Base-by-base conservation (phyloP, 1,140 invertebrate species). In the Samia ricini region DNA sequence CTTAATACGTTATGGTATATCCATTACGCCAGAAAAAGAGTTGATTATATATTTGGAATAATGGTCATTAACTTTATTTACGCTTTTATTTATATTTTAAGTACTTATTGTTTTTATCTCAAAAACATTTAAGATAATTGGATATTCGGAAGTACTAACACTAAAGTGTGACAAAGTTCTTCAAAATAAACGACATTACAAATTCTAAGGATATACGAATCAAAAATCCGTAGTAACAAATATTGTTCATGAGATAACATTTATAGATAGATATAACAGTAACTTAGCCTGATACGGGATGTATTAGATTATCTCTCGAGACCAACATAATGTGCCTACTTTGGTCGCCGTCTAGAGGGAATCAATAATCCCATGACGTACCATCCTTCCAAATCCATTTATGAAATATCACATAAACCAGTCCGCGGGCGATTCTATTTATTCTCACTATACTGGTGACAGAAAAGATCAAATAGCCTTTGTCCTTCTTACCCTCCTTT, bases 381-480 rank as follows among this genome's bases (percentile, higher is more conserved):
- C 73, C 64, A 75, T 76, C 75, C 77, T 76, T 72, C 68, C 60
- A 83, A 81, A 85, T 86, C 79, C 75, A 81, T 82, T 87, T 87
- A 87, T 83, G 77, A 74, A 72, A 80, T 81, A 83, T 80, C 78
- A 70, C 74, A 86, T 83, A 88, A 85, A 77, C 77, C 75, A 81
- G 75, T 81, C 78, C 67, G 58, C 74, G 59, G 74, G 69, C 71
- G 57, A 76, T 77, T 81, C 79, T 87, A 86, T 89, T 85, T 89
- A 89, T 85, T 77, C 75, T 72, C 64, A 68, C 62, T 71, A 63
- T 57, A 71, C 68, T 71, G 70, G 72, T 82, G 76, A 84, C 77
- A 81, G 74, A 77, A 72, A 76, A 86, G 83, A 89, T 87, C 85
- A 85, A 88, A 89, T 86, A 83, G 78, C 79, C 78, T 89, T 89